Conservation (phyloP, 1,140 invertebrate genomes). For the Drosophila neocordata region DNA sequence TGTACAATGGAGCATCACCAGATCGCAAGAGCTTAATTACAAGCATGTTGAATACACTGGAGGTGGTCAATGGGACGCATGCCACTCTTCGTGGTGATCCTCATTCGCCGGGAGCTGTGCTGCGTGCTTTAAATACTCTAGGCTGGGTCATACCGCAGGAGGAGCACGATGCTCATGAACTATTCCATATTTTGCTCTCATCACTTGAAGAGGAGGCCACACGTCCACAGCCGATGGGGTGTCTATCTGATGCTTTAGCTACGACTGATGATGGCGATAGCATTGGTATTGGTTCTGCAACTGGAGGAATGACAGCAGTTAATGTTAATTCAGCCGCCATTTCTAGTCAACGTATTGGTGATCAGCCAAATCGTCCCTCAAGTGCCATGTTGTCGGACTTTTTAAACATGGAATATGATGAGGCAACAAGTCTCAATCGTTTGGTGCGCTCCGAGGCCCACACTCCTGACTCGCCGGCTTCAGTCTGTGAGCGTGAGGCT, state of each 20-base stretch:
- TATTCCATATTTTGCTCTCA: conserved; percentile 93
- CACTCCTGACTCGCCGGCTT: conserved; percentile 79
- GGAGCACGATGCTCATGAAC: conserved; percentile 96
- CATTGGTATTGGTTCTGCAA: conserved; percentile 32
- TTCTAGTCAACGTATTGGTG: conserved; percentile 43
- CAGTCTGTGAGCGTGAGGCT: conserved; percentile 72
- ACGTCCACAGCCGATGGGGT: conserved; percentile 84
- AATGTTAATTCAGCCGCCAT: conserved; percentile 15
- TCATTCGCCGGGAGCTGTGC: conserved; percentile 88
- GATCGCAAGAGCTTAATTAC: conserved; percentile 86
- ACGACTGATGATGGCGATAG: conserved; percentile 78
- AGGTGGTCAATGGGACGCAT: conserved; percentile 90
- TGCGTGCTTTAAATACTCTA: conserved; percentile 88
- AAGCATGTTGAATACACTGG: conserved; percentile 86
- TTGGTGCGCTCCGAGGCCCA: conserved; percentile 80
- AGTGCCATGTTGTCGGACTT: conserved; percentile 82
- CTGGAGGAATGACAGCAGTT: conserved; percentile 1
- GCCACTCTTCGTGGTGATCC: conserved; percentile 87
- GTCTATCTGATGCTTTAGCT: conserved; percentile 87
- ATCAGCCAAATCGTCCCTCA: conserved; percentile 73
- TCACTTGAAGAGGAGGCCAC: conserved; percentile 93
- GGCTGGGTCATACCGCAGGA: conserved; percentile 94
- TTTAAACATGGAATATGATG: conserved; percentile 78
- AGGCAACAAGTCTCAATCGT: conserved; percentile 71
- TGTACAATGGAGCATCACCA: conserved; percentile 83